Percentiles rank a stretch among this genome's conserved stretches.
These are phyloP conservation scores for Lasioglossum morio DNA, from an alignment of 2,888 invertebrate species.

Conservation along the genomic window DNA sequence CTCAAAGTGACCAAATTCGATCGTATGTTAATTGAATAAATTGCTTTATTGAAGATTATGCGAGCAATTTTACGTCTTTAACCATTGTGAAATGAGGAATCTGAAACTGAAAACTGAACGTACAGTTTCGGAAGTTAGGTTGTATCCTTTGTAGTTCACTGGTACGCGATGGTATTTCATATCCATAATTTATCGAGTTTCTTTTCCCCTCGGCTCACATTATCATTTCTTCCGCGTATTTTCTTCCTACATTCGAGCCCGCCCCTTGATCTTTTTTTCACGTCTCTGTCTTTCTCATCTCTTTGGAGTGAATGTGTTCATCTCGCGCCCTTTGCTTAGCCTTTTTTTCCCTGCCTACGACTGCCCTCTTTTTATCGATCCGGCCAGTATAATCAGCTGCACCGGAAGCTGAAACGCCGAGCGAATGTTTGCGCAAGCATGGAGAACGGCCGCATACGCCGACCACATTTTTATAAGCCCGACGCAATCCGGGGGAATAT, in stretches of 20 bases:
- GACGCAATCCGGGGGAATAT: not conserved
- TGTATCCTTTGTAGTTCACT: not conserved
- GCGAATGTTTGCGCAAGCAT: conserved; percentile 29
- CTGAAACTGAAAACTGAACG: not conserved
- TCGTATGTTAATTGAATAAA: not conserved
- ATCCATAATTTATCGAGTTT: conserved; percentile 25
- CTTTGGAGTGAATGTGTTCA: not conserved
- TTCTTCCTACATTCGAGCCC: not conserved
- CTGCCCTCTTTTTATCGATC: conserved; percentile 35
- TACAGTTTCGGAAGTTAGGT: not conserved
- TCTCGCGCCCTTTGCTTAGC: not conserved
- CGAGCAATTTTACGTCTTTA: not conserved
- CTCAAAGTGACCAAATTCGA: not conserved
- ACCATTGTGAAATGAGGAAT: not conserved
- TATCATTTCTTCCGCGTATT: conserved; percentile 11
- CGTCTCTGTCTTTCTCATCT: not conserved
- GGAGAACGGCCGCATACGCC: conserved; percentile 1
- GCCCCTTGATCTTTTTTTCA: not conserved
- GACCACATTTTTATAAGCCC: conserved; percentile 29
- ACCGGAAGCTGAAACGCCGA: conserved; percentile 44
- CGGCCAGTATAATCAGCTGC: conserved; percentile 35
- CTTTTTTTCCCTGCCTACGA: conserved; percentile 6
- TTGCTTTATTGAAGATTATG: not conserved
- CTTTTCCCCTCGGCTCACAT: not conserved
- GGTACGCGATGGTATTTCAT: not conserved